A percentile compares a stretch with the other conserved stretches of the same genome.
phyloP scores from a whole-genome alignment of 2,888 invertebrate species.

The Cephus pygmeus region DNA sequence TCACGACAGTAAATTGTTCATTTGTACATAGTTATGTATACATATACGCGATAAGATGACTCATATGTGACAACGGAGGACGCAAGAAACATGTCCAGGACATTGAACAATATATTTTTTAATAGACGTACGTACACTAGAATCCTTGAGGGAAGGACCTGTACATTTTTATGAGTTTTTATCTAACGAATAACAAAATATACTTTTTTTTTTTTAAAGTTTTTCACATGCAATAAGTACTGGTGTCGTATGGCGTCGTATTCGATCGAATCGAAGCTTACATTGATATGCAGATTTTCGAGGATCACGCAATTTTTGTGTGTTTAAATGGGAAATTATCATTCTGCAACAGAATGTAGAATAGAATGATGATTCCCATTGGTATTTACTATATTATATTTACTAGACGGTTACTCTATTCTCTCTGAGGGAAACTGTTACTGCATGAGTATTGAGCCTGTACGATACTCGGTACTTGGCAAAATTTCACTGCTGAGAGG shows the following conservation, averaged over 20 bases:
- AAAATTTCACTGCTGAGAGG: background rate
- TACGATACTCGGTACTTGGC: background rate
- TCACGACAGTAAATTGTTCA: background rate
- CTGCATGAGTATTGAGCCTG: background rate
- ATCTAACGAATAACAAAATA: background rate
- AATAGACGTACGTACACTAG: background rate
- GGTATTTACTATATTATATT: background rate
- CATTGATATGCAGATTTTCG: background rate
- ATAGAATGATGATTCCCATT: background rate
- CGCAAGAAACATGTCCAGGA: background rate
- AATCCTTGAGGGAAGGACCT: background rate
- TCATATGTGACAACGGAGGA: background rate
- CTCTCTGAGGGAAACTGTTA: background rate
- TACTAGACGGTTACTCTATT: background rate
- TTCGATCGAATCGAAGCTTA: too few species aligned
- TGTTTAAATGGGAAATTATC: background rate
- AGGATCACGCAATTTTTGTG: background rate
- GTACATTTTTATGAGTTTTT: background rate
- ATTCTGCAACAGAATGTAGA: background rate
- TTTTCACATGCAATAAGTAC: background rate
- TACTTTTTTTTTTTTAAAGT: background rate
- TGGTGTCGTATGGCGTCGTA: too few species aligned
- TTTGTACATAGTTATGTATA: background rate
- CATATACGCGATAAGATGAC: background rate
- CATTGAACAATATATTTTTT: background rate